Evolutionary conservation across 2,888 invertebrate species (phyloP).

Genomic region (Bugulina stolonifera): DNA sequence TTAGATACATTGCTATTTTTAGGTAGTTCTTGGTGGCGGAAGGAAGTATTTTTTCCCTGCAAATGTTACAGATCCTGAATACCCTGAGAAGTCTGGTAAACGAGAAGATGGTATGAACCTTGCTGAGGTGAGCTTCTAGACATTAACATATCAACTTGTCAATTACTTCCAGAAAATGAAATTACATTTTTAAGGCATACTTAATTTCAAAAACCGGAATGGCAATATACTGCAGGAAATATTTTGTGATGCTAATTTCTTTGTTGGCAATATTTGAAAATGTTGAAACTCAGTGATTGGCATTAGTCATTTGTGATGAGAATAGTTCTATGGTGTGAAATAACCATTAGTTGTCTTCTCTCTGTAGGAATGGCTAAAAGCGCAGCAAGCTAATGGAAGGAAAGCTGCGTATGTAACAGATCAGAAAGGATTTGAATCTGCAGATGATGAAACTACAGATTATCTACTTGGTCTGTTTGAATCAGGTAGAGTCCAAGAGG

Average conservation of each 20-base stretch:
- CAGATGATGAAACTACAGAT: constrained; percentile 61
- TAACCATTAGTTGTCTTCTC: no score
- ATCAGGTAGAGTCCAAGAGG: constrained; percentile 65
- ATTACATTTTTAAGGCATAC: no score
- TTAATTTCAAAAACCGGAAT: no score
- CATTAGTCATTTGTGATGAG: no score
- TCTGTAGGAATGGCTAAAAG: constrained; percentile 63
- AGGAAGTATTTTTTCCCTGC: constrained; percentile 3
- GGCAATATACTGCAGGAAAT: no score
- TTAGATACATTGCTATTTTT: no score
- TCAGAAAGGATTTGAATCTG: constrained; percentile 60
- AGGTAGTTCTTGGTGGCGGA: constrained; percentile 22
- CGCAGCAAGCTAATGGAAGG: constrained; percentile 54
- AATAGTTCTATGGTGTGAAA: no score
- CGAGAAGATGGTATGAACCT: constrained; percentile 19
- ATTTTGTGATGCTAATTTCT: no score
- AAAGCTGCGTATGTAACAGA: constrained; percentile 59
- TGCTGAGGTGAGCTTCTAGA: neutral
- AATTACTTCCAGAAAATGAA: no score
- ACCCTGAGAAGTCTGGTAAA: neutral
- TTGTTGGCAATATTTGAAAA: no score
- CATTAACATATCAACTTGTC: no score
- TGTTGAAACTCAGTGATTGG: no score
- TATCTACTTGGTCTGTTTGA: constrained; percentile 62
- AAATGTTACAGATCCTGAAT: constrained; percentile 12